phyloP scores from a whole-genome alignment of 2,888 invertebrate species.

The Kryphioiulus occultus region DNA sequence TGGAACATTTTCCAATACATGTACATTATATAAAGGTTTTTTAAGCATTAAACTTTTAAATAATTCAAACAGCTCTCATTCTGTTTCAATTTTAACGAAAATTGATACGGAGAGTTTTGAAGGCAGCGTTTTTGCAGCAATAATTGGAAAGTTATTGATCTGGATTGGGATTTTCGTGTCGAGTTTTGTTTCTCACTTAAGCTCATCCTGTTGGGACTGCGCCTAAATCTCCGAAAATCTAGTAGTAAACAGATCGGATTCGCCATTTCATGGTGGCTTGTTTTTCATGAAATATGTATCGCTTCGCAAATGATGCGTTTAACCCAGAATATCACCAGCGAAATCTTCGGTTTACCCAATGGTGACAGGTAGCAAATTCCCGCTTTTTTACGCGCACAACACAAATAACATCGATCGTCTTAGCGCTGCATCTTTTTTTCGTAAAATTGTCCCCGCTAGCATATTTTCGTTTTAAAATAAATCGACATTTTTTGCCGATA shows the following conservation, averaged over 20 bases:
- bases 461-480: neutral
- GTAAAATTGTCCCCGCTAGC: no score
- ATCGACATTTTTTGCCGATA: neutral
- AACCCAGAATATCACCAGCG: neutral
- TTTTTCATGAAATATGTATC: slow-evolving; percentile 5
- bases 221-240: neutral
- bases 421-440: neutral
- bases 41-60: no score
- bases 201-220: neutral
- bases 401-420: neutral
- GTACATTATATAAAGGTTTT: no score
- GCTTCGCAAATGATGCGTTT: neutral
- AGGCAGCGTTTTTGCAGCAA: no score
- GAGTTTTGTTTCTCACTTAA: neutral
- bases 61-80: no score
- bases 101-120: no score
- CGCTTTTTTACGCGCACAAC: neutral
- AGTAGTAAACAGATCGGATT: neutral
- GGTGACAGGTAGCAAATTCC: neutral
- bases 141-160: no score
- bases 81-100: no score
- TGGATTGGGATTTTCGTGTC: neutral
- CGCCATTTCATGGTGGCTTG: neutral
- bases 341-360: neutral
- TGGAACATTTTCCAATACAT: no score